A percentile compares a stretch with the other conserved stretches of the same genome.
These are phyloP conservation scores for Drosophila setosimentum DNA, from an alignment of 2,888 invertebrate genomes.

Conservation along the genomic window DNA sequence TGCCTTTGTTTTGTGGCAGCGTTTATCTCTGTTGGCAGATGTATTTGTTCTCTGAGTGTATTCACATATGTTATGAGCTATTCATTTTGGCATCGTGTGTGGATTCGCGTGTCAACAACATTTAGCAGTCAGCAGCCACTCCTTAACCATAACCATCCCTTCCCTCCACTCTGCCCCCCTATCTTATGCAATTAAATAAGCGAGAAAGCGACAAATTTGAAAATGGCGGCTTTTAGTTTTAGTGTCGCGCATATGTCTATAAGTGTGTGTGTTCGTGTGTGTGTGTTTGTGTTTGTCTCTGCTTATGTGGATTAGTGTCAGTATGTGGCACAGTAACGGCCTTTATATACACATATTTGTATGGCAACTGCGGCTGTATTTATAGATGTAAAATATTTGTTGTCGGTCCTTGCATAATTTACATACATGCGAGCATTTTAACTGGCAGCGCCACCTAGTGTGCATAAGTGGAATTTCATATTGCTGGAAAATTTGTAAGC, in stretches of 20 bases:
- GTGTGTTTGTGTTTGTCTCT: constrained; percentile 19
- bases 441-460: constrained; percentile 32
- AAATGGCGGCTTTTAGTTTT: constrained; percentile 67
- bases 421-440: constrained; percentile 3
- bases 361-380: constrained; percentile 42
- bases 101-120: constrained; percentile 75
- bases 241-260: constrained; percentile 16
- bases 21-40: constrained; percentile 46
- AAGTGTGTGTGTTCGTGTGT: constrained; percentile 2
- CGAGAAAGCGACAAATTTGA: constrained; percentile 64
- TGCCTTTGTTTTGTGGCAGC: constrained; percentile 56
- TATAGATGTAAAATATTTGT: constrained; percentile 24
- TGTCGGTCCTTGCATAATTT: constrained; percentile 36
- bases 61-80: constrained; percentile 67
- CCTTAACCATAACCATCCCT: constrained; percentile 18
- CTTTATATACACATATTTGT: constrained; percentile 26
- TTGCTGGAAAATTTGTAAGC: not conserved
- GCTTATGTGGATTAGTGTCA: constrained; percentile 51
- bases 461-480: not conserved
- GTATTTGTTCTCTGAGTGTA: constrained; percentile 50
- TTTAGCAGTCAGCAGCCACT: constrained; percentile 54
- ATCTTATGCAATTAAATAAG: constrained; percentile 69
- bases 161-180: constrained; percentile 7
- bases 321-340: constrained; percentile 34
- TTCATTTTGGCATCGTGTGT: constrained; percentile 69